Base-by-base conservation (phyloP, 2,797 vertebrate genomes). In the Hylomyscus alleni region DNA sequence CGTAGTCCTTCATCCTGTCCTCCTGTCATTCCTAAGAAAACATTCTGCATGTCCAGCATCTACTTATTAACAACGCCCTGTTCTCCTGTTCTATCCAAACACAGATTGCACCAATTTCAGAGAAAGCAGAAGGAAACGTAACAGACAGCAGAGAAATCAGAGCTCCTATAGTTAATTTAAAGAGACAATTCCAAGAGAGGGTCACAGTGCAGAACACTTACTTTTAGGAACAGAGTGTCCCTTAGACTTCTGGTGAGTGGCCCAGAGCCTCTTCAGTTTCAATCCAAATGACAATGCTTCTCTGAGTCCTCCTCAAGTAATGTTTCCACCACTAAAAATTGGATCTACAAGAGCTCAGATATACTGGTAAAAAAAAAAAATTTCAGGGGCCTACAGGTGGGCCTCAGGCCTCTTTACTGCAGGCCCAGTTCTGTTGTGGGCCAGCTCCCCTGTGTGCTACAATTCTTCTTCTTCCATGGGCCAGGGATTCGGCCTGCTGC, bases 201-300 rank as follows among this genome's bases (percentile, higher is more conserved):
- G 89, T 95, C 93, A 44, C 22, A 65, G 90, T 90, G 75, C 54
- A 96, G 54, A 95, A 93, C 96, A 98, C 97, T 97, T 98, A 97
- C 98, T 98, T 97, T 98, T 8, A 95, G 95, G 97, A 95, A 98
- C 97, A 98, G 44, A 97, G 95, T 96, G 96, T 97, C 92, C 97
- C 98, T 96, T 95, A 98, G 96, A 96, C 93, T 97, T 95, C 95
- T 97, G 97, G 93, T 97, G 96, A 96, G 93, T 82, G 97, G 97
- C 97, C 96, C 96, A 98, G 94, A 98, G 96, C 93, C 94, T 98
- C 96, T 97, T 97, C 96, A 96, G 96, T 96, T 96, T 97, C 98
- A 97, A 91, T 96, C 97, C 97, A 97, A 97, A 96, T 97, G 97
- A 98, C 94, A 97, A 97, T 56, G 95, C 93, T 97, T 96, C 97